Conservation (phyloP, 1,140 invertebrate species). For the Hypothenemus hampei region DNA sequence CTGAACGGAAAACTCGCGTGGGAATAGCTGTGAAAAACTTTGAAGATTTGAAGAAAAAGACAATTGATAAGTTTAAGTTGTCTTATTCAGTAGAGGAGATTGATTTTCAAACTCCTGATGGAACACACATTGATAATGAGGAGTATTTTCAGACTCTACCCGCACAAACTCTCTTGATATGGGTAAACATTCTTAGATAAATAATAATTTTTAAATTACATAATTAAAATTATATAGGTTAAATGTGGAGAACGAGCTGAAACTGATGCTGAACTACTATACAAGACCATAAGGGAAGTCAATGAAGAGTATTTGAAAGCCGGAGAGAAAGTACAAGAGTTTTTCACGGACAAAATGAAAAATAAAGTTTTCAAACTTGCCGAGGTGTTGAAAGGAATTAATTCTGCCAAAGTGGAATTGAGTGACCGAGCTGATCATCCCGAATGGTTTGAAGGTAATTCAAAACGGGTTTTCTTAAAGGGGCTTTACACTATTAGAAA, state of each 20-base stretch:
- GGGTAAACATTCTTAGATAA: slow-evolving; percentile 39
- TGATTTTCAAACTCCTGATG: slow-evolving; percentile 52
- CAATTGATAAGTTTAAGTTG: slow-evolving; percentile 43
- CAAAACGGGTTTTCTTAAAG: too few species aligned
- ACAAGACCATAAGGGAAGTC: slow-evolving; percentile 50
- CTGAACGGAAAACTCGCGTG: slow-evolving; percentile 41
- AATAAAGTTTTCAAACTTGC: slow-evolving; percentile 57
- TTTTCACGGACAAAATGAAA: slow-evolving; percentile 61
- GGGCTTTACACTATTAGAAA: too few species aligned
- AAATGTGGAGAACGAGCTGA: slow-evolving; percentile 48
- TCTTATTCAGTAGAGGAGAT: slow-evolving; percentile 33
- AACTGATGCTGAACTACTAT: slow-evolving; percentile 44
- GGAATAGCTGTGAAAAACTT: slow-evolving; percentile 44
- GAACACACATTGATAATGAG: slow-evolving; percentile 66
- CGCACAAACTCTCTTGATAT: slow-evolving; percentile 65
- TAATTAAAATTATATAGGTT: slow-evolving; percentile 49
- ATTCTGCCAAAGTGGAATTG: slow-evolving; percentile 51
- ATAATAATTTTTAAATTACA: background rate
- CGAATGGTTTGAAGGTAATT: slow-evolving; percentile 65
- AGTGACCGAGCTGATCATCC: slow-evolving; percentile 60
- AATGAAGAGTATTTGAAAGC: slow-evolving; percentile 60
- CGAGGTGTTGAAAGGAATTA: slow-evolving; percentile 49
- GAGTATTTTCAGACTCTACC: slow-evolving; percentile 68
- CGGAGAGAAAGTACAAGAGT: slow-evolving; percentile 57
- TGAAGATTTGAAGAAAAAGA: slow-evolving; percentile 43